These are phyloP conservation scores for Sinhomidia bicolor DNA, from an alignment of 2,888 invertebrate species.

Conservation along the genomic window DNA sequence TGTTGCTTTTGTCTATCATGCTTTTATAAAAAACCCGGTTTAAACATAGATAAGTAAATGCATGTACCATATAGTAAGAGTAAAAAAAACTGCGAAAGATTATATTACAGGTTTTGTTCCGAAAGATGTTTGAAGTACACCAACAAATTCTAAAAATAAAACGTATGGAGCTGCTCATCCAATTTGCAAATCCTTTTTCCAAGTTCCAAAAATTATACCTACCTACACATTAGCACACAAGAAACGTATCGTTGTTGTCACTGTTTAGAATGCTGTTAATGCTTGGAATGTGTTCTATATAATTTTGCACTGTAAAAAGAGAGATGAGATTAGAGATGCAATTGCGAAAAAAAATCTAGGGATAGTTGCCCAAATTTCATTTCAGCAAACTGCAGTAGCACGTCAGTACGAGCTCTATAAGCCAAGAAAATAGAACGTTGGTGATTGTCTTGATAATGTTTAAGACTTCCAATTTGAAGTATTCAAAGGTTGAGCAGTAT, in stretches of 20 bases:
- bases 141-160: slow-evolving; percentile 30
- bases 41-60: no score
- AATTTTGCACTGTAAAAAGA: no score
- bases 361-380: slow-evolving; percentile 25
- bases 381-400: neutral
- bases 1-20: no score
- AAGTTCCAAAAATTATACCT: neutral
- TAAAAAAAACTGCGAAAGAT: neutral
- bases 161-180: slow-evolving; percentile 30
- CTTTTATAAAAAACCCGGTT: no score
- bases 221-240: no score
- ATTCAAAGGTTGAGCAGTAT: neutral
- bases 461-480: neutral
- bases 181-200: slow-evolving; percentile 18
- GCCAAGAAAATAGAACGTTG: slow-evolving; percentile 2
- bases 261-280: neutral
- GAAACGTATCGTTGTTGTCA: neutral
- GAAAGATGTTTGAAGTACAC: neutral
- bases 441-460: neutral
- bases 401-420: neutral
- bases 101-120: neutral
- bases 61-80: no score
- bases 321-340: no score
- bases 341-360: slow-evolving; percentile 1
- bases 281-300: neutral